phyloP scores from a whole-genome alignment of 1,140 invertebrate genomes.

The Pygmarrhopalites habei region DNA sequence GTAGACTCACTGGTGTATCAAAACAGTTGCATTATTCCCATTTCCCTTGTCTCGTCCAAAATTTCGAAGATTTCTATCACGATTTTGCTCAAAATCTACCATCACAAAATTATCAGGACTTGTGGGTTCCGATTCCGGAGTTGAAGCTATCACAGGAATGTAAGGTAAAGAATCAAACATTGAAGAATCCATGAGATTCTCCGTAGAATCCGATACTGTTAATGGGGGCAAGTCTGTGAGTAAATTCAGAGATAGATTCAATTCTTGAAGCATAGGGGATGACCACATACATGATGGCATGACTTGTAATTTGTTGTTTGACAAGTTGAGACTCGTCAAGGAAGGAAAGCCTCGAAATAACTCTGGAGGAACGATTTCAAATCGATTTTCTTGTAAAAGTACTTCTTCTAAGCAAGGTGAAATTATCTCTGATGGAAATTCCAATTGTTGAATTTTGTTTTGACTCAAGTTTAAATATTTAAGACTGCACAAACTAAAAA shows the following conservation, averaged over 20 bases:
- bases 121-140: slow-evolving; percentile 7
- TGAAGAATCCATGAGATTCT: slow-evolving; percentile 21
- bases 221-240: slow-evolving; percentile 65
- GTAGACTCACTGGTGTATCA: slow-evolving; percentile 27
- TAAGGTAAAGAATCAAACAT: slow-evolving; percentile 32
- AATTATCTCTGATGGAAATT: slow-evolving; percentile 43
- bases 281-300: slow-evolving; percentile 76
- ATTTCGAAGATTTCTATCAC: slow-evolving; percentile 21
- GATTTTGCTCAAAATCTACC: slow-evolving; percentile 28
- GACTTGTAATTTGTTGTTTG: slow-evolving; percentile 82
- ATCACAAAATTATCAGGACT: slow-evolving; percentile 35
- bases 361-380: slow-evolving; percentile 69
- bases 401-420: slow-evolving; percentile 76
- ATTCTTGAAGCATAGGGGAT: slow-evolving; percentile 76
- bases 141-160: not conserved
- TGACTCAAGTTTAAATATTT: slow-evolving; percentile 77
- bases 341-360: slow-evolving; percentile 69
- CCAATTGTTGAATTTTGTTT: slow-evolving; percentile 73
- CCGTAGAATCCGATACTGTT: slow-evolving; percentile 11
- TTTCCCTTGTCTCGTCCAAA: not conserved
- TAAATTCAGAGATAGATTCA: slow-evolving; percentile 88
- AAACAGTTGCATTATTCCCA: slow-evolving; percentile 2
- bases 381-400: slow-evolving; percentile 77
- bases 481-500: slow-evolving; percentile 61
- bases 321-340: slow-evolving; percentile 76